These are phyloP conservation scores for Scomber scombrus DNA, from an alignment of 2,113 vertebrate species.

Conservation along the genomic window DNA sequence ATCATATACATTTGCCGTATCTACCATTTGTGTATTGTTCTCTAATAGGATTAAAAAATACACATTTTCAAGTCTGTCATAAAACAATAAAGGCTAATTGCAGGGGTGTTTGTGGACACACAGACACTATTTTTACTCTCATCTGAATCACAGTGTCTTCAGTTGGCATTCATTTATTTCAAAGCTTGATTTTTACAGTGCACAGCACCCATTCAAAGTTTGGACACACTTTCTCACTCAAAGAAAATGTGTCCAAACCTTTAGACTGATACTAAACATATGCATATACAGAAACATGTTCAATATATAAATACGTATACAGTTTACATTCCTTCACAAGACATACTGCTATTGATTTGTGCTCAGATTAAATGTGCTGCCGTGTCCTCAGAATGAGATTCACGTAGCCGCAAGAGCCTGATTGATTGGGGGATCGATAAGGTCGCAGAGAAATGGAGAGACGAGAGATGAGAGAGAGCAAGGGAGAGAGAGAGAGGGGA, in stretches of 20 bases:
- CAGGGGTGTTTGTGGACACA: background rate
- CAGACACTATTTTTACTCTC: background rate
- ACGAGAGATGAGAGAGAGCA: constrained; percentile 60
- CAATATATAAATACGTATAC: constrained; percentile 22
- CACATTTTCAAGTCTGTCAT: too few species aligned
- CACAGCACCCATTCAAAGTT: too few species aligned
- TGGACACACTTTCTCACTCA: too few species aligned
- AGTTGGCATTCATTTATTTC: background rate
- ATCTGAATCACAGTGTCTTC: background rate
- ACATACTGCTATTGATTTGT: constrained; percentile 61
- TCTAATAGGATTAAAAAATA: background rate
- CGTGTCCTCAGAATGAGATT: constrained; percentile 80
- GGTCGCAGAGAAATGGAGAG: constrained; percentile 72
- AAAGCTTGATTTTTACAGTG: constrained; percentile 22
- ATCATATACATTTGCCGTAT: background rate
- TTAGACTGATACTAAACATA: background rate
- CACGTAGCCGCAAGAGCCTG: constrained; percentile 76
- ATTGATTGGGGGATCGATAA: constrained; percentile 78
- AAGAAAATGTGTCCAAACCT: too few species aligned
- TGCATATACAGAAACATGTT: background rate
- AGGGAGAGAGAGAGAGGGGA: constrained; percentile 22
- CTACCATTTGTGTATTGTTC: background rate
- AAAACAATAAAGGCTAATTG: background rate
- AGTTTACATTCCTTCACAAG: constrained; percentile 61
- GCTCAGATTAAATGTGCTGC: constrained; percentile 74